These are phyloP conservation scores for Teleiodes luculella DNA, from an alignment of 2,888 invertebrate species.

Conservation along the genomic window DNA sequence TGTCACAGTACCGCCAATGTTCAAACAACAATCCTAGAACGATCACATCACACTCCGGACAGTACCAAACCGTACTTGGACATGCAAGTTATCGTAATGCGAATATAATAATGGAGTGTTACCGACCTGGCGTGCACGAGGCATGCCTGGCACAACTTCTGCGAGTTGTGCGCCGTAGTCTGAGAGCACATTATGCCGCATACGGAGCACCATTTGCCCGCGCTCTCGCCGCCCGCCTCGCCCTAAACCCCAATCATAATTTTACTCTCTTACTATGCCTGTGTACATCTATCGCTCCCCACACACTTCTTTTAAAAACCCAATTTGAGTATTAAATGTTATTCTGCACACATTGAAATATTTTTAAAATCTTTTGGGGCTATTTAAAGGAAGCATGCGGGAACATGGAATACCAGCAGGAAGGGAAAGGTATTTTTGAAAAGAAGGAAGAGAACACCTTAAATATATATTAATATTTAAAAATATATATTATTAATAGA, in stretches of 20 bases:
- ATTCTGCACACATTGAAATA: constrained; percentile 75
- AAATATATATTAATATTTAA: neutral
- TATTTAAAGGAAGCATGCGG: constrained; percentile 78
- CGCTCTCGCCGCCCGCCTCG: constrained; percentile 65
- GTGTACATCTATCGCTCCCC: constrained; percentile 43
- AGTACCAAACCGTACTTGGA: constrained; percentile 25
- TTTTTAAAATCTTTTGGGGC: constrained; percentile 52
- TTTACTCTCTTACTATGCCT: constrained; percentile 45
- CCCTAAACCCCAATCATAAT: constrained; percentile 73
- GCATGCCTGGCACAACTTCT: constrained; percentile 78
- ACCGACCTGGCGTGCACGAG: constrained; percentile 80
- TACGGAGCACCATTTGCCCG: constrained; percentile 70
- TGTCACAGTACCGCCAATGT: constrained; percentile 72
- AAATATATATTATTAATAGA: neutral
- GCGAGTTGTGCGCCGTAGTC: constrained; percentile 74
- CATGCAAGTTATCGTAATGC: constrained; percentile 42
- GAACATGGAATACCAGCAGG: constrained; percentile 40
- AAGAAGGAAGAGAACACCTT: constrained; percentile 13
- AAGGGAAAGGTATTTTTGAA: constrained; percentile 28
- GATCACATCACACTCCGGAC: constrained; percentile 36
- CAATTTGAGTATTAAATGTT: constrained; percentile 64
- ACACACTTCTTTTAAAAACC: constrained; percentile 77
- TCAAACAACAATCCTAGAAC: constrained; percentile 49
- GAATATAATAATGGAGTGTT: constrained; percentile 28
- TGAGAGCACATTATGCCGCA: constrained; percentile 76